A percentile compares a stretch with the other conserved stretches of the same genome.
Evolutionary conservation across 2,888 invertebrate genomes (phyloP).

Genomic region (Cinara cedri): DNA sequence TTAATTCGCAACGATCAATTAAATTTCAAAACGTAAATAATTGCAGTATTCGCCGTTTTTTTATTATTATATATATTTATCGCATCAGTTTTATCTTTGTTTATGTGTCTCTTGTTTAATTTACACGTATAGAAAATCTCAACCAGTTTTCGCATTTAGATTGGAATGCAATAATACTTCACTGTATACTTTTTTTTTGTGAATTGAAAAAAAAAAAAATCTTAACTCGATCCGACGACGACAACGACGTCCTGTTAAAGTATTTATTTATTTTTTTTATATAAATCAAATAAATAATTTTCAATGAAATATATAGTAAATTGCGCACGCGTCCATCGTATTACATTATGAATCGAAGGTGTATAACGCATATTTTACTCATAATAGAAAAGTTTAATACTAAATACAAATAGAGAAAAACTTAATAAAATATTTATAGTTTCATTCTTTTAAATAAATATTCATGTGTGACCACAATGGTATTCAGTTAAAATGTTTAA

Average conservation of each 20-base stretch:
- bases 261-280: slow-evolving; percentile 27
- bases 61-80: slow-evolving; percentile 4
- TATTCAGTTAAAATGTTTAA: too few species aligned
- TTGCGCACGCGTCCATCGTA: slow-evolving; percentile 8
- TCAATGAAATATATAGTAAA: slow-evolving; percentile 19
- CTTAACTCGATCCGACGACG: slow-evolving; percentile 13
- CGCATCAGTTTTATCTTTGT: slow-evolving; percentile 36
- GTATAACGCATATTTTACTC: too few species aligned
- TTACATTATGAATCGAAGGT: too few species aligned
- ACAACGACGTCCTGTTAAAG: slow-evolving; percentile 8
- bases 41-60: background rate
- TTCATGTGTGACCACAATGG: too few species aligned
- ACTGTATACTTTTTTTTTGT: slow-evolving; percentile 36
- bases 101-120: slow-evolving; percentile 36
- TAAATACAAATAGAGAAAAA: too few species aligned
- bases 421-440: too few species aligned
- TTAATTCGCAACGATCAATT: slow-evolving; percentile 28
- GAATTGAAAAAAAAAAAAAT: slow-evolving; percentile 20
- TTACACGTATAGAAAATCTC: slow-evolving; percentile 49
- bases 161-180: slow-evolving; percentile 51
- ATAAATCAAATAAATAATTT: slow-evolving; percentile 24
- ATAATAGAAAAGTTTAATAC: too few species aligned
- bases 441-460: too few species aligned
- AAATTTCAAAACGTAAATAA: background rate
- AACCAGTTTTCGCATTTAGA: slow-evolving; percentile 48